Evolutionary conservation across 2,888 invertebrate species (phyloP).

Genomic region (Drosophila kambysellisi): DNA sequence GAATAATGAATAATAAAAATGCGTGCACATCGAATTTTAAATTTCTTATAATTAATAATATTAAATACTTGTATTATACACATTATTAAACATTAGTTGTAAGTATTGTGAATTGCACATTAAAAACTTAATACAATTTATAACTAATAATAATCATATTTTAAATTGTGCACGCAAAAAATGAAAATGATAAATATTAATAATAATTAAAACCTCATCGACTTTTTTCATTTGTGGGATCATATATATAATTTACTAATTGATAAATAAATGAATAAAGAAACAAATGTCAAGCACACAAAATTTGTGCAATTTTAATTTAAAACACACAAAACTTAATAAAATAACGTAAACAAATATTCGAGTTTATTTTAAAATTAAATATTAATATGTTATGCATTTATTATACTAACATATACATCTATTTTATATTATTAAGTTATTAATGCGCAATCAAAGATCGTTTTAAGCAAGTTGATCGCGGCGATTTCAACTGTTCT

Average conservation of each 20-base stretch:
- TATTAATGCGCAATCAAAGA: not conserved
- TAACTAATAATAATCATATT: too few relatives aligned
- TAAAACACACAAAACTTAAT: not conserved
- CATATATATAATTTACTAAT: not conserved
- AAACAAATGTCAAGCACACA: not conserved
- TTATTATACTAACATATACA: not conserved
- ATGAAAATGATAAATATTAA: not conserved
- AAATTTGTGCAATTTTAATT: not conserved
- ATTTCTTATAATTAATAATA: not conserved
- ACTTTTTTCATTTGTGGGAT: not conserved
- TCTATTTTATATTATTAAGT: not conserved
- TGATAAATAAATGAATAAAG: not conserved
- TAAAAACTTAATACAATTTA: too few relatives aligned
- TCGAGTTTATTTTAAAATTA: not conserved
- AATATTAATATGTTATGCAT: rapidly evolving
- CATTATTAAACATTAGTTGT: not conserved
- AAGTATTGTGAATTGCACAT: too few relatives aligned
- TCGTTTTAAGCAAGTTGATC: not conserved
- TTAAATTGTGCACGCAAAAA: not conserved
- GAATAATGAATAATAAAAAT: not conserved
- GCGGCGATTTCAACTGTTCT: not conserved
- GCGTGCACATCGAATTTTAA: not conserved
- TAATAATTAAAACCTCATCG: too few relatives aligned
- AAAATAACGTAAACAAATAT: not conserved
- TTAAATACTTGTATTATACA: not conserved